A percentile compares a stretch with the other conserved stretches of the same genome.
These are phyloP conservation scores for Petaurus breviceps DNA, from an alignment of 2,113 vertebrate species.

Conservation along the genomic window DNA sequence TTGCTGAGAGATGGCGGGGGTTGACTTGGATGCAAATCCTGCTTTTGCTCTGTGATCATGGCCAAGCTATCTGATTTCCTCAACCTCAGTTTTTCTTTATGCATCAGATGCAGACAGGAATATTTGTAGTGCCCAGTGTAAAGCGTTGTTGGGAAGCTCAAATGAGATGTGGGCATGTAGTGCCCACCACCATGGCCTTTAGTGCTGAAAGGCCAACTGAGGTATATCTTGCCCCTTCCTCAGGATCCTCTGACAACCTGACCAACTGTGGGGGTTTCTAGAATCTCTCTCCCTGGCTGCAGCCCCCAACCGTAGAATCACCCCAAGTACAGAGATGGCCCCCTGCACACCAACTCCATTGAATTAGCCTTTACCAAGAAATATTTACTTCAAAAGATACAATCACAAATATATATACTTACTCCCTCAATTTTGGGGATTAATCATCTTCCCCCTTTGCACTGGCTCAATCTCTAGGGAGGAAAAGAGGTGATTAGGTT, in stretches of 20 bases:
- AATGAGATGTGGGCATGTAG: too few species aligned
- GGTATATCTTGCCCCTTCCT: too few species aligned
- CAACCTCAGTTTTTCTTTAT: neutral
- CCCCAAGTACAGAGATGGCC: neutral
- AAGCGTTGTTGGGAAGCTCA: too few species aligned
- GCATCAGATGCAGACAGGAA: neutral
- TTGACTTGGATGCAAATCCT: neutral
- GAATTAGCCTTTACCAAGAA: neutral
- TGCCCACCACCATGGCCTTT: neutral
- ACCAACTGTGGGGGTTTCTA: too few species aligned
- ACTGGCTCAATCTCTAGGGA: neutral
- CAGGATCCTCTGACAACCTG: too few species aligned
- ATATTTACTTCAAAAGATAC: neutral
- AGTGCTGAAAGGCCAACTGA: too few species aligned
- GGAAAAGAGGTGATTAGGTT: neutral
- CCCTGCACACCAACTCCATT: neutral
- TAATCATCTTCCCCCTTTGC: neutral
- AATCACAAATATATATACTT: neutral
- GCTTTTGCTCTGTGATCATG: neutral
- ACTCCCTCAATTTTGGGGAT: neutral
- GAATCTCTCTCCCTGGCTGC: neutral
- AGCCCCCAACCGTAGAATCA: fast-evolving
- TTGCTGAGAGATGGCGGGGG: neutral
- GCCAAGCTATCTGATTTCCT: neutral
- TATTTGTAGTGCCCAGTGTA: neutral